phyloP scores from a whole-genome alignment of 2,888 invertebrate genomes.

The Leucophenga maculata region DNA sequence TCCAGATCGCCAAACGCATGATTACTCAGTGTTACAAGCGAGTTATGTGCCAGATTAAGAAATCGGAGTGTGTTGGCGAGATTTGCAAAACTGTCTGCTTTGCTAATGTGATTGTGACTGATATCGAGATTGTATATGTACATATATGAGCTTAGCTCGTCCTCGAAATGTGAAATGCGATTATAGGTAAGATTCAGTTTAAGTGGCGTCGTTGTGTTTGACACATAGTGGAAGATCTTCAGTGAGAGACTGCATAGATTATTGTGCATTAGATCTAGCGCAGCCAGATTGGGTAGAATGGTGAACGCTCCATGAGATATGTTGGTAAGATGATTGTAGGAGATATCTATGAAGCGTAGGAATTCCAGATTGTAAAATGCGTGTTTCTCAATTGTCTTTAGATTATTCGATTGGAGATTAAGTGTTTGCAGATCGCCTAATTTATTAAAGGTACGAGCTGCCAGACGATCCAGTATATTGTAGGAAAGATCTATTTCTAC shows the following conservation, averaged over 20 bases:
- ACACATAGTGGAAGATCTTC: conserved; percentile 80
- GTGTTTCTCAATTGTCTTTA: conserved; percentile 79
- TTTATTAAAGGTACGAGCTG: conserved; percentile 80
- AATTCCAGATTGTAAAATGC: conserved; percentile 85
- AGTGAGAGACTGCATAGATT: conserved; percentile 80
- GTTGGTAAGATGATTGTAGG: conserved; percentile 84
- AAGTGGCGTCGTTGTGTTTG: conserved; percentile 78
- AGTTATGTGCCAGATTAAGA: conserved; percentile 83
- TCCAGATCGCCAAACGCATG: conserved; percentile 83
- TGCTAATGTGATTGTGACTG: conserved; percentile 79
- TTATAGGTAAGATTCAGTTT: conserved; percentile 85
- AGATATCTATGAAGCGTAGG: conserved; percentile 86
- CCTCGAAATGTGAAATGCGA: conserved; percentile 69
- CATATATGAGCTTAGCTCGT: conserved; percentile 72
- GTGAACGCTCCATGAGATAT: conserved; percentile 83
- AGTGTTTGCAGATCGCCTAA: conserved; percentile 83
- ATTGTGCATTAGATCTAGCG: conserved; percentile 87
- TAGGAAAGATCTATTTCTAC: conserved; percentile 87
- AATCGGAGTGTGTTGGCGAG: conserved; percentile 78
- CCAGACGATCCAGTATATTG: conserved; percentile 82
- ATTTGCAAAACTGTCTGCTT: conserved; percentile 79
- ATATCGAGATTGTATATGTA: conserved; percentile 81
- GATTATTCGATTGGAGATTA: conserved; percentile 85
- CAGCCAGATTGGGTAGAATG: conserved; percentile 82
- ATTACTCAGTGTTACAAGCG: conserved; percentile 79